Evolutionary conservation across 2,113 vertebrate species (phyloP), one percentile per base, ranked within the genome.

Genomic region (Prionailurus bengalensis): DNA sequence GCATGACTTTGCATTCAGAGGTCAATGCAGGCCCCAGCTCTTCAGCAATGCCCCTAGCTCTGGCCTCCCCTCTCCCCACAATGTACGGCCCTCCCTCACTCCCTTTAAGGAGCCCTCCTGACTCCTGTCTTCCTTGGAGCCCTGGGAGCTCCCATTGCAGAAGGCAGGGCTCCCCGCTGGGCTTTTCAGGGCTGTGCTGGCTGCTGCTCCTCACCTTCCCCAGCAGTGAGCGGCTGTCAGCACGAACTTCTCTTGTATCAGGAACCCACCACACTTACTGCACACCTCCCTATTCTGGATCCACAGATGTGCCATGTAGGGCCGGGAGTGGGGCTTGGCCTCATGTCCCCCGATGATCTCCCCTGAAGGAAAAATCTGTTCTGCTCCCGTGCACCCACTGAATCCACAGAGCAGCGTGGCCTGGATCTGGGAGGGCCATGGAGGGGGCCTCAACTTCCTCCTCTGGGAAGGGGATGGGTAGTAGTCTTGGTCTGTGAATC

Each of bases 261-360:
- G 96, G 94, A 96, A 91, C 25, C 97, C 97, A 0, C 97, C 97
- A 1, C 95, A 98, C 0, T 0, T 1, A 0, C 0, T 2, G 19
- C 0, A 0, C 0, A 0, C 0, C 1, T 3, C 0, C 14, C 12
- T 0, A 0, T 17, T 0, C 14, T 0, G 0, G 51, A 19, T 5
- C 6, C 2, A 0, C 51, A 98, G 58, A 42, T 6, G 92, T 0
- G 95, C 97, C 98, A 98, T 98, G 36, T 98, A 98, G 11, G 97
- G 97, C 5, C 17, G 58, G 9, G 97, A 98, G 45, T 98, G 93
- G 65, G 89, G 73, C 29, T 33, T 83, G 16, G 61, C 86, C 74
- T 98, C 97, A 6, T 89, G 88, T 68, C 97, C 98, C 15, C 95
- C 91, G 89, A 98, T 97, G 94, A 98, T 98, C 65, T 97, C 33